phyloP scores from a whole-genome alignment of 2,888 invertebrate genomes.

The Argyresthia goedartella region DNA sequence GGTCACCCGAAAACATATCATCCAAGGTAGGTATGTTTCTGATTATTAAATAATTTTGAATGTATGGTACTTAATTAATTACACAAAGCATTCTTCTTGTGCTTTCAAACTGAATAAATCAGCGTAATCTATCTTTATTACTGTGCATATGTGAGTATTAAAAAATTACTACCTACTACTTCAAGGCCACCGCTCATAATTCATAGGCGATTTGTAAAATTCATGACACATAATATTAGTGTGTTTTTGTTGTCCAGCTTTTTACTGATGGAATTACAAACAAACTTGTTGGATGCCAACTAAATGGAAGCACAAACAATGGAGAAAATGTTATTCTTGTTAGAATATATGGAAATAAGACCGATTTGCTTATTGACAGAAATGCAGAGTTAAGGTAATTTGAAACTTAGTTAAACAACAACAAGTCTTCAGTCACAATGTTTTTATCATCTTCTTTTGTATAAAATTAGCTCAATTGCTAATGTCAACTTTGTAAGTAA shows the following conservation, averaged over 20 bases:
- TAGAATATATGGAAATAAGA: slow-evolving; percentile 93
- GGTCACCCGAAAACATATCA: slow-evolving; percentile 74
- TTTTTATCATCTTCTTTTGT: no score
- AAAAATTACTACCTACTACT: not conserved
- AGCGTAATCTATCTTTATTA: not conserved
- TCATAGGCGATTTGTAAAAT: not conserved
- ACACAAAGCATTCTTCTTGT: no score
- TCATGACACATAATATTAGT: not conserved
- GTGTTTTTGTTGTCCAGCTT: slow-evolving; percentile 62
- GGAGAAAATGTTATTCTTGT: slow-evolving; percentile 81
- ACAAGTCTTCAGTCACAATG: no score
- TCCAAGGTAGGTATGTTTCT: slow-evolving; percentile 74
- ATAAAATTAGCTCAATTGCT: no score
- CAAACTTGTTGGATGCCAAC: slow-evolving; percentile 85
- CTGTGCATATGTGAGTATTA: not conserved
- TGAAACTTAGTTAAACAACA: not conserved
- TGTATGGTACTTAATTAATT: no score
- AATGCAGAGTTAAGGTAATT: slow-evolving; percentile 81
- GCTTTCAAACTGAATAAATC: not conserved
- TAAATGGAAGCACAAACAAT: slow-evolving; percentile 26
- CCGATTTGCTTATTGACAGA: slow-evolving; percentile 92
- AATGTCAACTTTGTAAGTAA: not conserved
- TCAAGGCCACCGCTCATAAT: not conserved
- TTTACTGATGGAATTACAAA: slow-evolving; percentile 97
- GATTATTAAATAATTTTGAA: not conserved